Evolutionary conservation across 2,888 invertebrate genomes (phyloP).

Genomic region (Biston stratarius): DNA sequence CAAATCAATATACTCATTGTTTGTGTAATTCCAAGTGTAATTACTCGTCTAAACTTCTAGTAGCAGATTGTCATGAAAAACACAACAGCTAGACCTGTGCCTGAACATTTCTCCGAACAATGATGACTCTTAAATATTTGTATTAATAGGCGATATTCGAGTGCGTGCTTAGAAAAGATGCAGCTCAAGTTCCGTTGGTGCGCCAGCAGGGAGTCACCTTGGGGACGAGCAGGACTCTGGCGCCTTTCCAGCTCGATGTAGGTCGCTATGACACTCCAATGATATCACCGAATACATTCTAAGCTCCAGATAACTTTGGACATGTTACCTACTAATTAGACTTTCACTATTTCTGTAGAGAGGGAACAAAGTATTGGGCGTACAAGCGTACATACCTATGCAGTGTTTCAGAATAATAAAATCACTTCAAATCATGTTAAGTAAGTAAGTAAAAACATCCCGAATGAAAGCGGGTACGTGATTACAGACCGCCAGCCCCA

Average conservation of each 20-base stretch:
- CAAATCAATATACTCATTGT: slow-evolving; percentile 5
- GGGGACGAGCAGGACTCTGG: slow-evolving; percentile 66
- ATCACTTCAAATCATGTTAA: no score
- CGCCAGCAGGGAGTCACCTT: slow-evolving; percentile 72
- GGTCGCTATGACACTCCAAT: slow-evolving; percentile 61
- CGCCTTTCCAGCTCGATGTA: slow-evolving; percentile 69
- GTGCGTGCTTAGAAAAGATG: slow-evolving; percentile 17
- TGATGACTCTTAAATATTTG: slow-evolving; percentile 27
- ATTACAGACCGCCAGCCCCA: no score
- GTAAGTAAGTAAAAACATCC: no score
- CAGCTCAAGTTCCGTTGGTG: slow-evolving; percentile 43
- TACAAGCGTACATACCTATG: no score
- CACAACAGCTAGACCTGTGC: not conserved
- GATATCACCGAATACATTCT: slow-evolving; percentile 53
- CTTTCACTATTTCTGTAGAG: no score
- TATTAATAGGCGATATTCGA: not conserved
- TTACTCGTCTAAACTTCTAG: slow-evolving; percentile 24
- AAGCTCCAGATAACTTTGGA: slow-evolving; percentile 37
- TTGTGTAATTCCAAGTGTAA: slow-evolving; percentile 13
- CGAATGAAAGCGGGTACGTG: no score
- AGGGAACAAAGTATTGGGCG: no score
- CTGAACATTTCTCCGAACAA: not conserved
- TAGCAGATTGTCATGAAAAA: slow-evolving; percentile 13
- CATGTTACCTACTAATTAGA: no score
- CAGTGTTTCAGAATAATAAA: no score